Evolutionary conservation across 2,888 invertebrate genomes (phyloP).

Genomic region (Campoletis raptor): DNA sequence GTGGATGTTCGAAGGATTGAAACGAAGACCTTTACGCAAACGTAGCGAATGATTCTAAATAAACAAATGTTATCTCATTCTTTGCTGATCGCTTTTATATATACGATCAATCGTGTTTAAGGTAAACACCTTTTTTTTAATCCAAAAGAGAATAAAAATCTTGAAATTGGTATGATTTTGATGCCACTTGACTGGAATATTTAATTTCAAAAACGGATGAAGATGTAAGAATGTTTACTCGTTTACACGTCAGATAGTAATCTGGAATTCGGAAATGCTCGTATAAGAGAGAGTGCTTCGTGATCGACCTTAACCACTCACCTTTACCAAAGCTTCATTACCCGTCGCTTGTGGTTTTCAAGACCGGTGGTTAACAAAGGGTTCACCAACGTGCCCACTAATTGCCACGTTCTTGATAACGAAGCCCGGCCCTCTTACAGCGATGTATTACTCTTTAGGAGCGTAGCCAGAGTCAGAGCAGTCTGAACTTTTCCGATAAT

Average conservation of each 20-base stretch:
- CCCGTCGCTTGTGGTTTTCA: constrained; percentile 57
- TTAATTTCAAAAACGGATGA: background rate
- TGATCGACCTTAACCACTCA: constrained; percentile 61
- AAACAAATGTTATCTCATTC: constrained; percentile 42
- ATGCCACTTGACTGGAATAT: background rate
- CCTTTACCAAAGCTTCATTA: constrained; percentile 63
- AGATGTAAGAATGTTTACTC: constrained; percentile 20
- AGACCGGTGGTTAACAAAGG: constrained; percentile 67
- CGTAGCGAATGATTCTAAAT: constrained; percentile 52
- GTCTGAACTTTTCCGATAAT: constrained; percentile 58
- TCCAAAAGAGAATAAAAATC: background rate
- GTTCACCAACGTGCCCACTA: constrained; percentile 66
- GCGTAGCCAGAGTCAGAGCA: background rate
- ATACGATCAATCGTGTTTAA: background rate
- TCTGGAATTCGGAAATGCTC: constrained; percentile 22
- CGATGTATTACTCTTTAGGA: constrained; percentile 28
- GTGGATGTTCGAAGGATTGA: constrained; percentile 6
- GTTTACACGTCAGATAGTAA: background rate
- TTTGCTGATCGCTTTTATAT: constrained; percentile 41
- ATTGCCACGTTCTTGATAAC: constrained; percentile 70
- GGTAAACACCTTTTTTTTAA: background rate
- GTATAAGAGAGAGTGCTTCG: constrained; percentile 46
- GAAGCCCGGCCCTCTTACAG: constrained; percentile 46
- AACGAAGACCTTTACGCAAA: constrained; percentile 2
- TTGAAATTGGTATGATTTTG: background rate